phyloP scores from a whole-genome alignment of 2,113 vertebrate genomes.

The Asarcornis scutulata region DNA sequence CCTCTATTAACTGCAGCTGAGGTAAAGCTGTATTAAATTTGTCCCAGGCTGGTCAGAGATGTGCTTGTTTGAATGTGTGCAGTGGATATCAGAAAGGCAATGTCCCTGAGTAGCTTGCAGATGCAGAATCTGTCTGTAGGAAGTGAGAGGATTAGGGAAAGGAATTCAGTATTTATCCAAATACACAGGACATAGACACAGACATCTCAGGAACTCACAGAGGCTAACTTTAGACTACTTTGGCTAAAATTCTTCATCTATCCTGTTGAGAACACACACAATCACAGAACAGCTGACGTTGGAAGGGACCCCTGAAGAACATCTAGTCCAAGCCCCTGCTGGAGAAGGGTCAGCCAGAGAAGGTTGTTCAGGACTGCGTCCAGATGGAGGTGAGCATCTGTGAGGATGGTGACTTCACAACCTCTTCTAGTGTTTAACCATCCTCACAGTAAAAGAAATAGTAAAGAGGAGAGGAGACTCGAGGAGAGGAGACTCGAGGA shows the following conservation, averaged over 20 bases:
- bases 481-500: too few relatives aligned
- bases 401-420: neutral
- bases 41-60: neutral
- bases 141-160: neutral
- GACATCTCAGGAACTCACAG: neutral
- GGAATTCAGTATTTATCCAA: neutral
- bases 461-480: too few relatives aligned
- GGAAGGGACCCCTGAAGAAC: neutral
- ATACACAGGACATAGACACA: neutral
- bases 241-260: neutral
- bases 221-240: neutral
- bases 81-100: neutral
- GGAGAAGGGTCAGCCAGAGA: neutral
- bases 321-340: neutral
- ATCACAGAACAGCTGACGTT: neutral
- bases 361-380: neutral
- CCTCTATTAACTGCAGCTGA: neutral
- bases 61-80: rapidly evolving
- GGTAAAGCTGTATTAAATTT: neutral
- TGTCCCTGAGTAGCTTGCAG: neutral
- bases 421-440: too few relatives aligned
- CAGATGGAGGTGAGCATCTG: neutral
- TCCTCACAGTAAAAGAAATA: too few relatives aligned
- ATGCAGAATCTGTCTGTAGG: neutral
- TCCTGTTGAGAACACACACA: neutral